phyloP scores from a whole-genome alignment of 2,888 invertebrate genomes.

The Andrena bicolor region DNA sequence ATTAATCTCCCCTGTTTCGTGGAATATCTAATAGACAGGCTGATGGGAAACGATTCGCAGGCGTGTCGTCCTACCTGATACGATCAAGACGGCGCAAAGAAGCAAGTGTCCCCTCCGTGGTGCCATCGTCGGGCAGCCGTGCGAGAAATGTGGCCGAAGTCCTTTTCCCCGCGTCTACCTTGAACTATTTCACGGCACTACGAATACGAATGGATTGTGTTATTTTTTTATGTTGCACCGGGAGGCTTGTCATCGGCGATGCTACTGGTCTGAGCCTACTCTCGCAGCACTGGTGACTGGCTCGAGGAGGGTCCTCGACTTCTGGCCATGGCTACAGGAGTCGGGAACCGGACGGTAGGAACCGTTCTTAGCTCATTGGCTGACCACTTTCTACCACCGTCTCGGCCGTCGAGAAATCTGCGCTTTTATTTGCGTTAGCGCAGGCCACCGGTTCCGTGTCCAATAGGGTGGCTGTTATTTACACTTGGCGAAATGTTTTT shows the following conservation, averaged over 20 bases:
- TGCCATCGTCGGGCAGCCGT: slow-evolving; percentile 60
- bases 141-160: background rate
- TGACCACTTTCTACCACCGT: slow-evolving; percentile 82
- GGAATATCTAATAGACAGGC: background rate
- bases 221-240: slow-evolving; percentile 20
- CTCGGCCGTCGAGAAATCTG: slow-evolving; percentile 64
- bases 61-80: slow-evolving; percentile 63
- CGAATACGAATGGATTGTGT: slow-evolving; percentile 13
- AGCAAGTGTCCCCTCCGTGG: slow-evolving; percentile 58
- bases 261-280: slow-evolving; percentile 50
- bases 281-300: slow-evolving; percentile 52
- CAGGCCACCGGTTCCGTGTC: slow-evolving; percentile 7
- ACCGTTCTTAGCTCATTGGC: slow-evolving; percentile 80
- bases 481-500: no score
- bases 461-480: slow-evolving; percentile 7
- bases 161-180: background rate
- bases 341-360: slow-evolving; percentile 59
- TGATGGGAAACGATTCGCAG: slow-evolving; percentile 1
- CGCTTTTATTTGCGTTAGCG: slow-evolving; percentile 52
- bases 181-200: slow-evolving; percentile 33
- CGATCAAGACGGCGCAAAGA: slow-evolving; percentile 63
- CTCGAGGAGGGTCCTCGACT: slow-evolving; percentile 37
- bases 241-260: slow-evolving; percentile 51
- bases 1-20: slow-evolving; percentile 8
- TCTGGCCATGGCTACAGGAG: slow-evolving; percentile 48